Percentiles rank a stretch among this genome's conserved stretches.
Conservation (phyloP, 2,888 invertebrate species). For the Ypsolopha sequella region DNA sequence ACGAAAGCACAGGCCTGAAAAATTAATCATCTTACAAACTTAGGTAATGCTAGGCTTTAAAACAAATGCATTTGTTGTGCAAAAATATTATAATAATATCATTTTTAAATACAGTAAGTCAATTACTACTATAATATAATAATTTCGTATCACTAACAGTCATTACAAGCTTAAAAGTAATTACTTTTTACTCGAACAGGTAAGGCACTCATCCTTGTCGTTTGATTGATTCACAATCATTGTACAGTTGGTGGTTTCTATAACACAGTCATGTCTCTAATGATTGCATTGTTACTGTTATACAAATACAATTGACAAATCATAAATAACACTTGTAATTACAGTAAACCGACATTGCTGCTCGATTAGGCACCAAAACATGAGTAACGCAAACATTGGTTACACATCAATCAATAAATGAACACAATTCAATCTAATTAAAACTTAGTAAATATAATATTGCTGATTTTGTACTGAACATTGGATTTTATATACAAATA, state of each 20-base stretch:
- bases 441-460: conserved; percentile 3
- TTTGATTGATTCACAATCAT: conserved; percentile 25
- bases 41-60: conserved; percentile 1
- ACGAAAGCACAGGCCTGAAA: conserved; percentile 1
- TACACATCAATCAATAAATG: background rate
- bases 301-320: background rate
- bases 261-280: background rate
- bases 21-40: background rate
- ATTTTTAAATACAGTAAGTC: conserved; percentile 43
- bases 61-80: conserved; percentile 22
- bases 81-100: conserved; percentile 61
- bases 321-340: background rate
- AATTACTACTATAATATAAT: conserved; percentile 37
- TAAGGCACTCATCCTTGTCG: conserved; percentile 62
- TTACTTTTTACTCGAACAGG: conserved; percentile 32
- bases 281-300: background rate
- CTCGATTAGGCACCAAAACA: conserved; percentile 38
- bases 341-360: background rate
- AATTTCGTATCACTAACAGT: conserved; percentile 56
- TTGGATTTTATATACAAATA: conserved; percentile 4
- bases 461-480: conserved; percentile 5
- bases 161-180: conserved; percentile 40
- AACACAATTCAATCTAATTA: conserved; percentile 5
- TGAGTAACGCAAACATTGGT: conserved; percentile 19
- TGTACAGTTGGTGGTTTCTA: background rate